Conservation (phyloP, 2,888 invertebrate genomes). For the Pterostichus niger region DNA sequence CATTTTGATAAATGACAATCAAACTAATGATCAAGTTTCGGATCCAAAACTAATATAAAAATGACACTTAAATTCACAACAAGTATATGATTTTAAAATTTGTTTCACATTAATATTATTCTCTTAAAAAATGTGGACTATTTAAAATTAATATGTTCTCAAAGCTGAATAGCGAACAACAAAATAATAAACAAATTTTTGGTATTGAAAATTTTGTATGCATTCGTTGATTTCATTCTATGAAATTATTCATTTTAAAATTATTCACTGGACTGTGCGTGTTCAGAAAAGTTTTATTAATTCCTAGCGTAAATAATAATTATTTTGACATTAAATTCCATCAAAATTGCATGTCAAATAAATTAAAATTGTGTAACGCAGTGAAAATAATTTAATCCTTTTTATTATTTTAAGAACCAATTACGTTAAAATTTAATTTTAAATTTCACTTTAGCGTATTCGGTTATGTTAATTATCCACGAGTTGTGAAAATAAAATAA, state of each 20-base stretch:
- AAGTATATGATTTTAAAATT: no score
- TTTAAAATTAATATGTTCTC: no score
- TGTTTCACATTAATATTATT: no score
- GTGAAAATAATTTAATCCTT: constrained; percentile 28
- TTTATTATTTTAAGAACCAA: constrained; percentile 37
- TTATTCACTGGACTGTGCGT: constrained; percentile 33
- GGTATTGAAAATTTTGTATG: neutral
- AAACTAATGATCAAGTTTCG: no score
- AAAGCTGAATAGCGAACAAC: neutral
- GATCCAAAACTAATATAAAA: no score
- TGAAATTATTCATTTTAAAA: constrained; percentile 34
- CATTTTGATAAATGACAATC: no score
- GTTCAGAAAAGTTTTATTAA: constrained; percentile 29
- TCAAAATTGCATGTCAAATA: constrained; percentile 49
- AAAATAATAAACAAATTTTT: constrained; percentile 2
- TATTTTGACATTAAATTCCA: constrained; percentile 52
- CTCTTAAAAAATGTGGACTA: no score
- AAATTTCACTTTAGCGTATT: constrained; percentile 25
- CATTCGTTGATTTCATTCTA: constrained; percentile 10
- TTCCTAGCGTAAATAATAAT: constrained; percentile 51
- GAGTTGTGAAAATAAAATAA: constrained; percentile 26
- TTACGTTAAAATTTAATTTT: constrained; percentile 21
- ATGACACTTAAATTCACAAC: no score
- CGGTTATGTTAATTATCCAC: constrained; percentile 5
- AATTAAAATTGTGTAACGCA: constrained; percentile 33